These are phyloP conservation scores for Sebastes hopkinsi DNA, from an alignment of 2,797 vertebrate species.

Conservation along the genomic window DNA sequence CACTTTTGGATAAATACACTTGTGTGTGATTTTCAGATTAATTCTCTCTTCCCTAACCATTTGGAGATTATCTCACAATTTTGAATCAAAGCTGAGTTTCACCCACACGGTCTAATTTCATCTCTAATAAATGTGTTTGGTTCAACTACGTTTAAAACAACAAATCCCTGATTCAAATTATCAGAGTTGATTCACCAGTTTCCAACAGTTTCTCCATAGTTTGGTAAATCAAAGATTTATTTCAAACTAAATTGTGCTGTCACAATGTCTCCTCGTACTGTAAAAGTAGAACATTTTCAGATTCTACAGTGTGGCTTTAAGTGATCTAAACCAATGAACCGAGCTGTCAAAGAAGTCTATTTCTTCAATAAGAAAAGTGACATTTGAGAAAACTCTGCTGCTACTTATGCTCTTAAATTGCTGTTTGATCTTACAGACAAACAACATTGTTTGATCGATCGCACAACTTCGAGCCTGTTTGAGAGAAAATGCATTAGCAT, in stretches of 20 bases:
- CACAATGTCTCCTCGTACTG: not conserved
- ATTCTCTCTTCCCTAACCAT: not conserved
- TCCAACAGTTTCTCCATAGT: not conserved
- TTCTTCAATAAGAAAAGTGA: not conserved
- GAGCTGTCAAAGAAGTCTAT: not conserved
- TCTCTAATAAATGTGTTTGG: not conserved
- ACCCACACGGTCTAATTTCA: not conserved
- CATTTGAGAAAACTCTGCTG: not conserved
- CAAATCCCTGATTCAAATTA: not conserved
- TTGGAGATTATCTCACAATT: not conserved
- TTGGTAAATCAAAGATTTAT: not conserved
- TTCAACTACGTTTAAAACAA: not conserved
- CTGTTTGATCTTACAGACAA: conserved; percentile 10
- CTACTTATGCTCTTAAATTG: not conserved
- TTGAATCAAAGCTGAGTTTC: not conserved
- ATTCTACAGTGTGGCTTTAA: not conserved
- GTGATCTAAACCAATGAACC: not conserved
- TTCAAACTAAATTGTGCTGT: not conserved
- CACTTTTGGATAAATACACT: not conserved
- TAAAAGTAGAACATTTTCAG: not conserved
- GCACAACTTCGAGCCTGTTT: not conserved
- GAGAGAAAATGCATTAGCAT: conserved; percentile 1
- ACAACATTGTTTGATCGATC: conserved; percentile 15
- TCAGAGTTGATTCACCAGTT: not conserved
- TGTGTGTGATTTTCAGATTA: not conserved